Evolutionary conservation across 2,113 vertebrate species (phyloP), one percentile per base, ranked within the genome.

Genomic region (Cynocephalus volans): DNA sequence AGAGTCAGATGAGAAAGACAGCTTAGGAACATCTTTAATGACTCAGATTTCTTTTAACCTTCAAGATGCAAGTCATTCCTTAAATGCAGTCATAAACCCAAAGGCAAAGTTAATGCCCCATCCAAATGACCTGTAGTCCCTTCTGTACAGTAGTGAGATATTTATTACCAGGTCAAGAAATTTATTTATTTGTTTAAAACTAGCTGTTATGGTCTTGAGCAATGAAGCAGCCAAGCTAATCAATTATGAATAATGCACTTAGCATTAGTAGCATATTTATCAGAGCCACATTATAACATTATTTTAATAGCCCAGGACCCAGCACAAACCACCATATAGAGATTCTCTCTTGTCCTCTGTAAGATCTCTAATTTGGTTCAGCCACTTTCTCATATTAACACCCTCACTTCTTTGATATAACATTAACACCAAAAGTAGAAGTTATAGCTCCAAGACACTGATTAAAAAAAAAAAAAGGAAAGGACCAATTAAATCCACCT

Each of bases 211-310:
- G 31, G 56, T 90, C 83, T 87, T 85, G n/a, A 72, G 92, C 85
- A 96, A 77, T 64, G 48, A 96, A 81, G 76, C 54, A 95, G 89
- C 87, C 89, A 88, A 97, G 75, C 62, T 95, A 96, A 97, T 95
- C 62, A 97, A 93, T 96, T 96, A 96, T 97, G 82, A 97, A 95
- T 97, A 97, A 95, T 97, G 89, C 92, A 72, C 79, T 95, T 50
- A 95, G 75, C 80, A 96, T 94, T 36, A 92, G 65, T 14, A 92
- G 86, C 83, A 96, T 92, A 96, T 88, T 97, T 90, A 96, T 92
- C 87, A 96, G 62, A 88, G 65, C 50, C 54, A 95, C 69, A 90
- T 77, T 81, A 91, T 67, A 95, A 76, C 76, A 90, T 73, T 92
- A 96, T 97, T 95, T 96, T 97, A 96, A 92, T 77, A 97, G 86